Evolutionary conservation across 2,888 invertebrate species (phyloP).

Genomic region (Macaria liturata): DNA sequence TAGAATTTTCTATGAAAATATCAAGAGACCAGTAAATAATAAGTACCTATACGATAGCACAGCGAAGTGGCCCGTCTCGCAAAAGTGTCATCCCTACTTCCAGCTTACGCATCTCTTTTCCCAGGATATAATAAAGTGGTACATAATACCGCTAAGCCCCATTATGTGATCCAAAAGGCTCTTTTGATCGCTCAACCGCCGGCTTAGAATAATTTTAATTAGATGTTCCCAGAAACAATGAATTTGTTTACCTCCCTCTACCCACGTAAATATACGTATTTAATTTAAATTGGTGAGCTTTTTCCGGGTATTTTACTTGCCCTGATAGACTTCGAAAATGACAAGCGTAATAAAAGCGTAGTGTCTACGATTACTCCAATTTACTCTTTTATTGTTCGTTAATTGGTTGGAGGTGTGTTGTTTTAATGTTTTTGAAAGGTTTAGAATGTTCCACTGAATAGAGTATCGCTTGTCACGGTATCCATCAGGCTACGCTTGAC

Average conservation of each 20-base stretch:
- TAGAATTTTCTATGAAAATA: no score
- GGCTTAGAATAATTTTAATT: slow-evolving; percentile 22
- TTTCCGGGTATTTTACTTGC: neutral
- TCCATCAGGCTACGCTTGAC: no score
- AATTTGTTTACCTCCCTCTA: slow-evolving; percentile 5
- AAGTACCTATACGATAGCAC: no score
- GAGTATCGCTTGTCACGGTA: no score
- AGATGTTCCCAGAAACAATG: slow-evolving; percentile 13
- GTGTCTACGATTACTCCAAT: no score
- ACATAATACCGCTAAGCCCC: slow-evolving; percentile 9
- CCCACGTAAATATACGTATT: slow-evolving; percentile 7
- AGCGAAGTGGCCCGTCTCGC: slow-evolving; percentile 1
- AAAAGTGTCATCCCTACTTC: slow-evolving; percentile 5
- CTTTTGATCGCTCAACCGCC: slow-evolving; percentile 16
- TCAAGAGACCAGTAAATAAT: no score
- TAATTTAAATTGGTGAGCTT: neutral
- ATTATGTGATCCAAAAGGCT: slow-evolving; percentile 4
- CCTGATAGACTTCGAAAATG: no score
- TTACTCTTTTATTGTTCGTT: no score
- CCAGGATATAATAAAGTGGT: slow-evolving; percentile 8
- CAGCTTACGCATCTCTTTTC: neutral
- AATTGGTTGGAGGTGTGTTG: no score
- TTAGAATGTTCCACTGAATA: no score
- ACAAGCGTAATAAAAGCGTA: no score
- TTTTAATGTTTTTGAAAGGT: no score